phyloP scores from a whole-genome alignment of 2,113 vertebrate genomes.

The Desmodus rotundus region DNA sequence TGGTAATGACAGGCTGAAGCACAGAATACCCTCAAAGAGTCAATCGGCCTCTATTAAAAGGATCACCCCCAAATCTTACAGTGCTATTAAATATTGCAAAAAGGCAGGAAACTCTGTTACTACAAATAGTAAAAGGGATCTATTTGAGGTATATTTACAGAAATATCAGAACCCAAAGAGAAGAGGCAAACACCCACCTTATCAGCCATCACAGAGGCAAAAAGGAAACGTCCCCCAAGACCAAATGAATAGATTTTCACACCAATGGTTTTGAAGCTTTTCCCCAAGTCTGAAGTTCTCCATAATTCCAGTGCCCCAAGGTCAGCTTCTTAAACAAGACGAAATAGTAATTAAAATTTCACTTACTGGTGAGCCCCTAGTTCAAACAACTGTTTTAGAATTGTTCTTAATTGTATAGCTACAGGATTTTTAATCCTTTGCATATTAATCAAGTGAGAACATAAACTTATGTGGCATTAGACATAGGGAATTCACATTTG shows the following conservation, averaged over 20 bases:
- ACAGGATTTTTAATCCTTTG: background rate
- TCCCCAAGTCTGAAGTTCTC: conserved; percentile 87
- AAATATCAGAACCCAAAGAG: background rate
- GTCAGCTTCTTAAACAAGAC: conserved; percentile 85
- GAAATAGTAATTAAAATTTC: conserved; percentile 60
- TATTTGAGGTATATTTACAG: background rate
- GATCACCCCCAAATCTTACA: background rate
- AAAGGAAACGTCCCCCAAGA: conserved; percentile 91
- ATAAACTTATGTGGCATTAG: background rate
- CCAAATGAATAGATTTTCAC: conserved; percentile 92
- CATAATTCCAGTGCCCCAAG: conserved; percentile 86
- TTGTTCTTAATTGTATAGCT: background rate
- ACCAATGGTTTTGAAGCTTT: conserved; percentile 85
- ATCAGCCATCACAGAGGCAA: conserved; percentile 93
- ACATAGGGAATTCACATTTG: background rate
- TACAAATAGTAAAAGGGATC: background rate
- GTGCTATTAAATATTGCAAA: background rate
- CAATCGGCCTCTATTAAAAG: background rate
- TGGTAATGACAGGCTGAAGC: background rate
- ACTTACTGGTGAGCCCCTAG: background rate
- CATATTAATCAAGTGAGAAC: background rate
- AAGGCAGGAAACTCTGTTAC: background rate
- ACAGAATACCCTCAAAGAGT: background rate
- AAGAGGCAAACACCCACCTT: conserved; percentile 78
- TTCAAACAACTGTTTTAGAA: conserved; percentile 30